These are phyloP conservation scores for Anniella stebbinsi DNA, from an alignment of 2,797 vertebrate species.

Conservation along the genomic window DNA sequence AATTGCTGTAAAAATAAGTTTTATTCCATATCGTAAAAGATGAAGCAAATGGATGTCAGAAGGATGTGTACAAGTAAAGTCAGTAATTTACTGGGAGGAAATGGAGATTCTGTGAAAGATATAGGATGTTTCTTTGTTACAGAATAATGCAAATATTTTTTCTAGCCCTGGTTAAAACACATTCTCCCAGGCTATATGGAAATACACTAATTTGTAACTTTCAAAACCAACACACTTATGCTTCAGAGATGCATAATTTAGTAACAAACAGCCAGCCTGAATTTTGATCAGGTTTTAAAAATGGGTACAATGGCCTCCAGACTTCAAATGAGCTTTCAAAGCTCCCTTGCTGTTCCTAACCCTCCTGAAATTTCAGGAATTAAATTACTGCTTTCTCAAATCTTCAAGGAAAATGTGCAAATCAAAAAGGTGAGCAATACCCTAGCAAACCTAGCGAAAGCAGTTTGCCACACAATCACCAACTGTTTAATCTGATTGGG, in stretches of 20 bases:
- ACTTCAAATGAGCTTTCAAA: conserved; percentile 80
- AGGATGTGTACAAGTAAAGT: conserved; percentile 59
- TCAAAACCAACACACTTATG: conserved; percentile 81
- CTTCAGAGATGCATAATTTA: conserved; percentile 86
- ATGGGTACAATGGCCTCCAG: conserved; percentile 76
- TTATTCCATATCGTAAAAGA: conserved; percentile 52
- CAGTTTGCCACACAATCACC: conserved; percentile 29
- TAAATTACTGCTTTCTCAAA: conserved; percentile 63
- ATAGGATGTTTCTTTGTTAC: conserved; percentile 73
- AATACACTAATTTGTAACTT: conserved; percentile 84
- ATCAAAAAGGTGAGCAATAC: conserved; percentile 53
- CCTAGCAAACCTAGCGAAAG: conserved; percentile 46
- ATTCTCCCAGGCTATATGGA: conserved; percentile 83
- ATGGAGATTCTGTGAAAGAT: conserved; percentile 65
- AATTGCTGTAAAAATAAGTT: conserved; percentile 35
- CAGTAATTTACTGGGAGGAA: conserved; percentile 62
- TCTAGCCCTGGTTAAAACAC: conserved; percentile 76
- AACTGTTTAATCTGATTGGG: conserved; percentile 14
- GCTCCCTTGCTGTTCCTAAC: conserved; percentile 70
- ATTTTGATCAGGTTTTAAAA: conserved; percentile 83
- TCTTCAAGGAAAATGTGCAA: conserved; percentile 71
- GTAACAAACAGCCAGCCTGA: conserved; percentile 79
- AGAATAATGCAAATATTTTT: conserved; percentile 77
- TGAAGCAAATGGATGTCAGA: conserved; percentile 37
- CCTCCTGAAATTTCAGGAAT: conserved; percentile 66